A percentile compares a stretch with the other conserved stretches of the same genome.
Evolutionary conservation across 92 coral and sea anemone species (phyloP).

Genomic region (Nematostella vectensis): DNA sequence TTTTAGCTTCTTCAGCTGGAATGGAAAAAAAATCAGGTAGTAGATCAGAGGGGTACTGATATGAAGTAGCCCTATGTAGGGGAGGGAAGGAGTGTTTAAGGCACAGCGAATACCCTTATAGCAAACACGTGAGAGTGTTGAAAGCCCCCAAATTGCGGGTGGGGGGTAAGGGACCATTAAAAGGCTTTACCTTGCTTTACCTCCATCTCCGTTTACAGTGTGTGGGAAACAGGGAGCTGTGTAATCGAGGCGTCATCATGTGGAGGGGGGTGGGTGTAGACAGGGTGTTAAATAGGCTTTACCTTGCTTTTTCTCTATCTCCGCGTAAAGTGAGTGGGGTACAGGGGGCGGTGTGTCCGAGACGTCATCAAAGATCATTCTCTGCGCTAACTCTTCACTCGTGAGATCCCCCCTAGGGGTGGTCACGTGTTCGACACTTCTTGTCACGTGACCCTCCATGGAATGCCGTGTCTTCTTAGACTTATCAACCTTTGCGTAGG

Average conservation of each 20-base stretch:
- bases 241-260: no score
- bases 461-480: conserved; percentile 20
- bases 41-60: background rate
- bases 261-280: no score
- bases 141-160: no score
- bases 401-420: background rate
- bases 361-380: conserved; percentile 1
- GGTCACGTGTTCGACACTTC: background rate
- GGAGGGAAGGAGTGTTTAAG: no score
- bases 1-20: background rate
- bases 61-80: no score
- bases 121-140: no score
- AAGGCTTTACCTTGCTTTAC: no score
- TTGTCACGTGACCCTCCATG: background rate
- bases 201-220: no score
- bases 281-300: background rate
- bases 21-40: background rate
- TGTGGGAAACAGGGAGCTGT: no score
- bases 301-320: conserved; percentile 5
- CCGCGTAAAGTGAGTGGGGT: conserved; percentile 40
- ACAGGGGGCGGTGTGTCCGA: conserved; percentile 43
- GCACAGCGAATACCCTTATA: no score
- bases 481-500: conserved; percentile 47
- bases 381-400: background rate
- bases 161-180: no score